Evolutionary conservation across 2,888 invertebrate genomes (phyloP).

Genomic region (Apocheima hispidaria): DNA sequence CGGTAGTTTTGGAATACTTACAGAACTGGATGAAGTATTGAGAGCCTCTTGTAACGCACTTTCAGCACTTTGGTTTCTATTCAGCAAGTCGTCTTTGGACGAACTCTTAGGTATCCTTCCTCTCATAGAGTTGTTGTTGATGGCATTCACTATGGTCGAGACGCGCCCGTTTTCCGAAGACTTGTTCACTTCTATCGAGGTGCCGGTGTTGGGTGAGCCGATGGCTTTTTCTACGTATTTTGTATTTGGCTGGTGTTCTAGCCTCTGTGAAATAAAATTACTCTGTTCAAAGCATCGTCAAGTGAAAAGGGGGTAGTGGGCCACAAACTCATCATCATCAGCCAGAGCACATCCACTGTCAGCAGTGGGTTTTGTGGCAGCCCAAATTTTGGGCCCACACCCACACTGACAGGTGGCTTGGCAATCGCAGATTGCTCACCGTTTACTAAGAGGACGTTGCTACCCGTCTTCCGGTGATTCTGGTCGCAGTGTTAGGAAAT

Average conservation of each 20-base stretch:
- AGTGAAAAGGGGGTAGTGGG: too few relatives aligned
- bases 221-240: conserved; percentile 78
- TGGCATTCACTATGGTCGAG: conserved; percentile 77
- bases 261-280: conserved; percentile 63
- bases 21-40: conserved; percentile 79
- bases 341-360: too few relatives aligned
- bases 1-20: conserved; percentile 52
- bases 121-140: conserved; percentile 69
- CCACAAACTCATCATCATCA: too few relatives aligned
- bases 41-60: conserved; percentile 73
- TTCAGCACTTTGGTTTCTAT: conserved; percentile 68
- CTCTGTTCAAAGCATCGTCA: background rate
- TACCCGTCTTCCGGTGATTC: too few relatives aligned
- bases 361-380: too few relatives aligned
- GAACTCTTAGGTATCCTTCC: conserved; percentile 78
- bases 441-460: too few relatives aligned
- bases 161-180: conserved; percentile 75
- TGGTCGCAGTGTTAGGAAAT: too few relatives aligned
- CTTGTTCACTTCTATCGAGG: conserved; percentile 55
- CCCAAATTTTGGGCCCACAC: too few relatives aligned
- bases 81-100: conserved; percentile 78
- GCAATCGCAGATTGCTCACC: too few relatives aligned
- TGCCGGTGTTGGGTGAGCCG: conserved; percentile 61
- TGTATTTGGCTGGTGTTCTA: conserved; percentile 78
- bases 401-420: too few relatives aligned